These are phyloP conservation scores for Hemiprocne comata DNA, from an alignment of 2,113 vertebrate species.

Conservation along the genomic window DNA sequence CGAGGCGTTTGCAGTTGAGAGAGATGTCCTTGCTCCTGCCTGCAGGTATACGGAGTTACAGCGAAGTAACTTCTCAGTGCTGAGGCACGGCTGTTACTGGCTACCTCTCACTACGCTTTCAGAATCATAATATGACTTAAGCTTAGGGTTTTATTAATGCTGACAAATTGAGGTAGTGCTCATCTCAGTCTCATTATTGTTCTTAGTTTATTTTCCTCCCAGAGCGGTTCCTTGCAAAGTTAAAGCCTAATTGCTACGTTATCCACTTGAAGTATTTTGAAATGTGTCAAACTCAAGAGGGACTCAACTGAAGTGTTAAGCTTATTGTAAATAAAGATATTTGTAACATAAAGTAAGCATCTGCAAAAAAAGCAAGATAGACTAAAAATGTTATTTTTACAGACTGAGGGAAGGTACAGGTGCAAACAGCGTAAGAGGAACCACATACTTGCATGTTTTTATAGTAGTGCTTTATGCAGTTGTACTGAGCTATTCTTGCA, in stretches of 20 bases:
- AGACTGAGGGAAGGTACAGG: too few relatives aligned
- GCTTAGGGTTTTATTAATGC: too few relatives aligned
- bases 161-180: fast-evolving
- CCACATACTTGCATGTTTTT: fast-evolving
- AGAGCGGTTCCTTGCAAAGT: neutral
- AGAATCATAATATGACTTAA: fast-evolving
- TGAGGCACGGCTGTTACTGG: neutral
- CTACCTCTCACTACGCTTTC: fast-evolving
- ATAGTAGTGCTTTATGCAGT: neutral
- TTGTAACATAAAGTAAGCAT: too few relatives aligned
- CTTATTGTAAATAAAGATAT: neutral
- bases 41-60: too few relatives aligned
- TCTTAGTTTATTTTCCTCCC: neutral
- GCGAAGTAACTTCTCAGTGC: fast-evolving
- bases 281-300: neutral
- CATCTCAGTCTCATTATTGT: fast-evolving
- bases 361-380: neutral
- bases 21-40: fast-evolving
- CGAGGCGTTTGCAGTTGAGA: fast-evolving
- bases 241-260: neutral
- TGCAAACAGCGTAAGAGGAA: neutral
- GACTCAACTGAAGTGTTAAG: neutral
- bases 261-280: neutral
- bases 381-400: neutral
- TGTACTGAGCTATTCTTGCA: neutral